Evolutionary conservation across 2,797 vertebrate species (phyloP).

Genomic region (Enteromius anoplus): DNA sequence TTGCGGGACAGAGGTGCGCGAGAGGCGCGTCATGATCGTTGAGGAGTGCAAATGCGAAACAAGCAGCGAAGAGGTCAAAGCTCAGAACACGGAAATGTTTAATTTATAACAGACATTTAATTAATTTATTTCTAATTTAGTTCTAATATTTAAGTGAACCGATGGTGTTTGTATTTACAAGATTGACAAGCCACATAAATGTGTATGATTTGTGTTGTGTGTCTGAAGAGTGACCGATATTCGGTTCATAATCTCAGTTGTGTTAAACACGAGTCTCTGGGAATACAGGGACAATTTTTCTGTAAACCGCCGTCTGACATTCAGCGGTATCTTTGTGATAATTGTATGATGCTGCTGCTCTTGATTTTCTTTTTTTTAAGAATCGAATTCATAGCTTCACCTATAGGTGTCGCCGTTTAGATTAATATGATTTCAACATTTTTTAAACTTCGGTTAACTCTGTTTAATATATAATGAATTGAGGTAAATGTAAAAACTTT

Average conservation of each 20-base stretch:
- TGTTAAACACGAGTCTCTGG: slow-evolving; percentile 13
- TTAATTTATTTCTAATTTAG: neutral
- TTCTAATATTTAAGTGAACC: neutral
- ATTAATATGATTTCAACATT: neutral
- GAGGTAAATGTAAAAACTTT: neutral
- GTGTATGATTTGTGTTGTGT: neutral
- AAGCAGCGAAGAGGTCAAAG: slow-evolving; percentile 66
- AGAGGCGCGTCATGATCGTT: slow-evolving; percentile 75
- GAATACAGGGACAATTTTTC: neutral
- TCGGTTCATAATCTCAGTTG: neutral
- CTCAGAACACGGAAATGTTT: slow-evolving; percentile 43
- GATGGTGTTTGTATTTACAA: neutral
- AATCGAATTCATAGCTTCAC: neutral
- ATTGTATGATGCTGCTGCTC: neutral
- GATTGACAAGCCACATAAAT: slow-evolving; percentile 25
- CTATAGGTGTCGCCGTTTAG: slow-evolving; percentile 41
- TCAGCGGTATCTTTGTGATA: slow-evolving; percentile 30
- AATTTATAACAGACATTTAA: slow-evolving; percentile 52
- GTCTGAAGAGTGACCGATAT: slow-evolving; percentile 19
- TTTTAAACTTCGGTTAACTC: neutral
- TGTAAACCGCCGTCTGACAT: slow-evolving; percentile 7
- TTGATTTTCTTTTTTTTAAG: neutral
- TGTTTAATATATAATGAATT: neutral
- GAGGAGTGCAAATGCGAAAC: slow-evolving; percentile 82
- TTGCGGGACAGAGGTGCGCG: slow-evolving; percentile 65